Conservation (phyloP, 2,113 vertebrate species). For the Oostethus manadensis region DNA sequence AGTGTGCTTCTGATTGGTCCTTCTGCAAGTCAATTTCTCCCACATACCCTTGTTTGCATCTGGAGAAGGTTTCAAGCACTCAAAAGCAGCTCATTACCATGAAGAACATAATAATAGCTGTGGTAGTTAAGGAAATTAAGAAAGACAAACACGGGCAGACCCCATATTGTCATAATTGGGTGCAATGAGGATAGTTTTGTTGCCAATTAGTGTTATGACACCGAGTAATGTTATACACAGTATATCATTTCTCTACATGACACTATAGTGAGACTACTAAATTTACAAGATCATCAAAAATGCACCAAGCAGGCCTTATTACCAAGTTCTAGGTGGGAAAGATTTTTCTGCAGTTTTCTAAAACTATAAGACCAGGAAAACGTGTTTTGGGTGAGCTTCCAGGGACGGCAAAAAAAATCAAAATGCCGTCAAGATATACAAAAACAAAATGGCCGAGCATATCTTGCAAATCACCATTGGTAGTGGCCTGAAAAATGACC, state of each 20-base stretch:
- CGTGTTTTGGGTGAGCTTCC: too few relatives aligned
- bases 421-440: too few relatives aligned
- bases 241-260: not conserved
- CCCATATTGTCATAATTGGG: slow-evolving; percentile 22
- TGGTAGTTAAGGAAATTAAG: slow-evolving; percentile 7
- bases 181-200: slow-evolving; percentile 13
- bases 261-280: too few relatives aligned
- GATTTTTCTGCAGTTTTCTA: too few relatives aligned
- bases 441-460: too few relatives aligned
- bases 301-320: too few relatives aligned
- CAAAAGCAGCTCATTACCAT: slow-evolving; percentile 30
- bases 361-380: too few relatives aligned
- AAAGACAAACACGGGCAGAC: not conserved
- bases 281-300: too few relatives aligned
- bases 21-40: slow-evolving; percentile 5
- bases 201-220: slow-evolving; percentile 5
- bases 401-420: too few relatives aligned
- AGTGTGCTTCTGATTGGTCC: slow-evolving; percentile 7
- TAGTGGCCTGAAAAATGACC: too few relatives aligned
- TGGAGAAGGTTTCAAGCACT: slow-evolving; percentile 5
- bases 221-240: not conserved
- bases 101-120: slow-evolving; percentile 13
- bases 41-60: slow-evolving; percentile 5
- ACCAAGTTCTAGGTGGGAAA: too few relatives aligned
- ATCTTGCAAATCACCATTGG: too few relatives aligned